phyloP scores from a whole-genome alignment of 2,888 invertebrate genomes.

The Graphium colonna region DNA sequence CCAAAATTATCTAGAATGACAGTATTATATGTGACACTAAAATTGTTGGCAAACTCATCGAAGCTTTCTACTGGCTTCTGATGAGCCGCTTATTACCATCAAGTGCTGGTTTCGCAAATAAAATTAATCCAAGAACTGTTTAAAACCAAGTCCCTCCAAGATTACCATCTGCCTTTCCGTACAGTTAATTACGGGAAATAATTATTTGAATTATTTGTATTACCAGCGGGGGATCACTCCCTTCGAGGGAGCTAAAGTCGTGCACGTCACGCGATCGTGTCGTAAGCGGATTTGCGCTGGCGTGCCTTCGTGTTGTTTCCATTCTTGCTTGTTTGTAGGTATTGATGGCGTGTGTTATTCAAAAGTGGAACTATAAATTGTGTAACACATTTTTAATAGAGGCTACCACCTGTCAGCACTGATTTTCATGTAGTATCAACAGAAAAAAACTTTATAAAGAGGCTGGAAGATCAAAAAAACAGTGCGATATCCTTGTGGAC shows the following conservation, averaged over 20 bases:
- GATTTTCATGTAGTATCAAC: no score
- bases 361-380: no score
- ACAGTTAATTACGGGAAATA: neutral
- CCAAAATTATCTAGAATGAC: no score
- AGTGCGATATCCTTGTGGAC: no score
- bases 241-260: conserved; percentile 53
- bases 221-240: conserved; percentile 12
- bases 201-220: conserved; percentile 14
- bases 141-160: conserved; percentile 20
- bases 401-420: no score
- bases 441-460: no score
- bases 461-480: no score
- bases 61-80: no score
- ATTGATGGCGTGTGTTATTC: conserved; percentile 51
- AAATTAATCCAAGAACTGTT: neutral
- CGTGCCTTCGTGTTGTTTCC: conserved; percentile 53
- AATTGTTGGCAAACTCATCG: no score
- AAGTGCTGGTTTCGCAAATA: neutral
- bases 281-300: conserved; percentile 45
- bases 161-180: conserved; percentile 60
- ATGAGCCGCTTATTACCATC: neutral
- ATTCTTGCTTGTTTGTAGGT: conserved; percentile 68
- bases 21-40: no score
- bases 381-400: no score
- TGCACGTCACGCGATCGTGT: conserved; percentile 63